Conservation (phyloP, 2,113 vertebrate genomes). For the Ptyas mucosa region DNA sequence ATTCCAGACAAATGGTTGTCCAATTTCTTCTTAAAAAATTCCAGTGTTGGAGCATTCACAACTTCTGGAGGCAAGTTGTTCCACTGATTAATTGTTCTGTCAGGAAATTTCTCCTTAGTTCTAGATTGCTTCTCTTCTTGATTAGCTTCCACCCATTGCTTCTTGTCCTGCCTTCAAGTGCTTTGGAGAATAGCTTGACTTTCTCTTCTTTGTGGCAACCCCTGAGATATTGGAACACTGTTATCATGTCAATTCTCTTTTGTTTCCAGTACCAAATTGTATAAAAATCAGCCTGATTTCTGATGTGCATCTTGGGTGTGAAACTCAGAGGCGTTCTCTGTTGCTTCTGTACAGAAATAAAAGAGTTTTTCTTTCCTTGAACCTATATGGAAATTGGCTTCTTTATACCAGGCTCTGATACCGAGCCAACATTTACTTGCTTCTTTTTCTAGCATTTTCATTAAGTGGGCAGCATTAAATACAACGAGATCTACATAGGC, state of each 20-base stretch:
- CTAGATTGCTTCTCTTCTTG: too few relatives aligned
- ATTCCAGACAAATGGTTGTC: too few relatives aligned
- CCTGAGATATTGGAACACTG: too few relatives aligned
- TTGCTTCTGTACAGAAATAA: not conserved
- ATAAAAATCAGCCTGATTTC: not conserved
- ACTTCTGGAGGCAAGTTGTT: too few relatives aligned
- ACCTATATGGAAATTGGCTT: not conserved
- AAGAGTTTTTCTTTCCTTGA: not conserved
- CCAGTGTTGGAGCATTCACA: too few relatives aligned
- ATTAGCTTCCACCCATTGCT: too few relatives aligned
- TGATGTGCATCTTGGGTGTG: not conserved
- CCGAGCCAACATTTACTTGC: not conserved
- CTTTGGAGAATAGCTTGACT: too few relatives aligned
- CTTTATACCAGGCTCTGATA: not conserved
- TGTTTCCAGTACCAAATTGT: not conserved
- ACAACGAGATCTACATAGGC: not conserved
- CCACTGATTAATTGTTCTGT: too few relatives aligned
- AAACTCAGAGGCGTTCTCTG: not conserved
- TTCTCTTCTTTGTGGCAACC: too few relatives aligned
- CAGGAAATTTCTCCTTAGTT: too few relatives aligned
- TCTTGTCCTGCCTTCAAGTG: too few relatives aligned
- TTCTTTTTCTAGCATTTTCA: not conserved
- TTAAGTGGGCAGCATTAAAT: not conserved
- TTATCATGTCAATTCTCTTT: not conserved
- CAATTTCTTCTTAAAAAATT: too few relatives aligned